Evolutionary conservation across 2,888 invertebrate species (phyloP).

Genomic region (Himalopsyche japonica): DNA sequence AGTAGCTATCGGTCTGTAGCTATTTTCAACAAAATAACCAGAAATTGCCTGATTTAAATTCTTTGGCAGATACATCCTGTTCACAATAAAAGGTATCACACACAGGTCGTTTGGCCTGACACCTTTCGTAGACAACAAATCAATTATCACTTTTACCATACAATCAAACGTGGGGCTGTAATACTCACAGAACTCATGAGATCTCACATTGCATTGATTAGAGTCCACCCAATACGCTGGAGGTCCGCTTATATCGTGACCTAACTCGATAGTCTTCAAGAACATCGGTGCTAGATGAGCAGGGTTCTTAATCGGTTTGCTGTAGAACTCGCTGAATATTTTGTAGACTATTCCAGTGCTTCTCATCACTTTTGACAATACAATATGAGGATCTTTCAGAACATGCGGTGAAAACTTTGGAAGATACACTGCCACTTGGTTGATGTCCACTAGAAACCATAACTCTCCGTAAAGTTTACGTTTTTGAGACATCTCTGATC

Average conservation of each 20-base stretch:
- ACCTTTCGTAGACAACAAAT: conserved; percentile 47
- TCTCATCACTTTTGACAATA: conserved; percentile 46
- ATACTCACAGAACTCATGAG: conserved; percentile 19
- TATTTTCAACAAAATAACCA: conserved; percentile 45
- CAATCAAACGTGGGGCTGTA: conserved; percentile 33
- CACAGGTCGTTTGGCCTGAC: conserved; percentile 47
- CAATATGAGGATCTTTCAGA: conserved; percentile 44
- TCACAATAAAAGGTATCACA: conserved; percentile 47
- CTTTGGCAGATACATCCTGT: conserved; percentile 43
- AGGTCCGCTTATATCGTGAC: conserved; percentile 45
- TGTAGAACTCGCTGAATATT: conserved; percentile 46
- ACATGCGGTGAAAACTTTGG: conserved; percentile 46
- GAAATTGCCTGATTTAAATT: conserved; percentile 45
- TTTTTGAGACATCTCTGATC: not conserved
- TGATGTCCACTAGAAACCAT: conserved; percentile 49
- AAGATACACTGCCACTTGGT: conserved; percentile 47
- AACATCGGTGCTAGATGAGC: conserved; percentile 42
- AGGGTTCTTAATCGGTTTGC: conserved; percentile 43
- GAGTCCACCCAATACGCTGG: conserved; percentile 46
- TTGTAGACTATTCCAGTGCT: conserved; percentile 46
- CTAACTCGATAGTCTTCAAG: conserved; percentile 43
- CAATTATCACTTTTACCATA: conserved; percentile 46
- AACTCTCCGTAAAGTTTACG: conserved; percentile 45
- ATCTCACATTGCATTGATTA: not conserved
- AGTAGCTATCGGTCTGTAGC: conserved; percentile 45